Conservation (phyloP, 2,888 invertebrate species). For the Zygaena filipendulae region DNA sequence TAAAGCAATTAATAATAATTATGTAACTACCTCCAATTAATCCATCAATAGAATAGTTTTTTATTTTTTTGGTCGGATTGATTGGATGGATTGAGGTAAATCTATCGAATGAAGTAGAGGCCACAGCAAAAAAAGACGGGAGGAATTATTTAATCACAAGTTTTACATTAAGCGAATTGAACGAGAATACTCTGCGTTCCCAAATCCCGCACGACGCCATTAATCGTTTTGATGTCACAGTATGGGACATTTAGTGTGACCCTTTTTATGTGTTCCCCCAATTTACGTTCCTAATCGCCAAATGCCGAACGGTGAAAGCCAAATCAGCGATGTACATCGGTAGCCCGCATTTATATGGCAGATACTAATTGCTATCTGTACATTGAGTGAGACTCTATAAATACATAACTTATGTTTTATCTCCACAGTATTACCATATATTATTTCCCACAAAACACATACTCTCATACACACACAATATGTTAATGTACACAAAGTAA, state of each 20-base stretch:
- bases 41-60: no score
- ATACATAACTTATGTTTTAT: no score
- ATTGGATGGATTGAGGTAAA: no score
- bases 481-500: no score
- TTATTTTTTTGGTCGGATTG: no score
- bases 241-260: constrained; percentile 67
- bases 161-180: constrained; percentile 47
- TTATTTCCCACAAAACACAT: no score
- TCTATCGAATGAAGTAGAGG: no score
- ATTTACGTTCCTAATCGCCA: constrained; percentile 50
- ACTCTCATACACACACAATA: no score
- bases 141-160: constrained; percentile 40
- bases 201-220: constrained; percentile 48
- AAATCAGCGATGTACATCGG: constrained; percentile 31
- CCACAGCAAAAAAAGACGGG: constrained; percentile 30
- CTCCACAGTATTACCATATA: no score
- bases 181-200: constrained; percentile 51
- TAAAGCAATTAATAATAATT: no score
- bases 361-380: constrained; percentile 30
- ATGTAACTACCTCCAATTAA: no score
- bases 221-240: constrained; percentile 65
- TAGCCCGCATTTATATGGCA: constrained; percentile 31
- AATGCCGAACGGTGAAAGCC: constrained; percentile 41
- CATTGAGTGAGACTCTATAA: constrained; percentile 24
- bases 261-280: constrained; percentile 55